Conservation (phyloP, 2,888 invertebrate species). For the Tillus elongatus region DNA sequence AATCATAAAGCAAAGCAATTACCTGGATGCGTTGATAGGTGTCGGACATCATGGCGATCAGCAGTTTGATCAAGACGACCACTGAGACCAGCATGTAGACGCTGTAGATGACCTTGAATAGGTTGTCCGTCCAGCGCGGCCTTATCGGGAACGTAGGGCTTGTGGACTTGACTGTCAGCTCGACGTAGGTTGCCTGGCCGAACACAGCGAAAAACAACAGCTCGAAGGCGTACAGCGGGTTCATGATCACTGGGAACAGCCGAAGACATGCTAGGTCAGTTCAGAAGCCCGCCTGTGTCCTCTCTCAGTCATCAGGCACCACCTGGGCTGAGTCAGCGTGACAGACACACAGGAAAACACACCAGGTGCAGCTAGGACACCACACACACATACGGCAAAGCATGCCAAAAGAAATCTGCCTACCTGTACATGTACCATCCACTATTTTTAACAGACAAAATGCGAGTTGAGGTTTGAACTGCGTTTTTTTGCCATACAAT, state of each 20-base stretch:
- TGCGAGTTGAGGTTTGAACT: too few species aligned
- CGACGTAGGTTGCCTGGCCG: slow-evolving; percentile 82
- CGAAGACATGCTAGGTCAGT: too few species aligned
- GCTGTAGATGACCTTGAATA: slow-evolving; percentile 88
- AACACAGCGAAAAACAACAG: slow-evolving; percentile 96
- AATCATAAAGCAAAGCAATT: slow-evolving; percentile 53
- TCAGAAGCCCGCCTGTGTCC: too few species aligned
- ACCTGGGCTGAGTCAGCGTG: too few species aligned
- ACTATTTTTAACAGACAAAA: too few species aligned
- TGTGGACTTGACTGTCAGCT: slow-evolving; percentile 58
- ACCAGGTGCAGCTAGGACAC: too few species aligned
- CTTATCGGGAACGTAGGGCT: slow-evolving; percentile 64
- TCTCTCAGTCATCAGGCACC: too few species aligned
- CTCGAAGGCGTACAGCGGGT: slow-evolving; percentile 87
- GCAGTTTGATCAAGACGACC: slow-evolving; percentile 94
- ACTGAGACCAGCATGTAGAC: slow-evolving; percentile 96
- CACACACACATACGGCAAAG: too few species aligned
- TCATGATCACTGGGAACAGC: slow-evolving; percentile 67
- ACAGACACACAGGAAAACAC: slow-evolving; percentile 12
- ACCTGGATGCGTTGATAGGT: slow-evolving; percentile 99
- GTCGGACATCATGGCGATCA: slow-evolving; percentile 99
- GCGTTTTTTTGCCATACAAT: too few species aligned
- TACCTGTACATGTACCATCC: too few species aligned
- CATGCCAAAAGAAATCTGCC: too few species aligned
- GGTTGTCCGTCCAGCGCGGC: slow-evolving; percentile 73